A percentile compares a stretch with the other conserved stretches of the same genome.
Conservation (phyloP, 2,113 vertebrate genomes). For the Takifugu flavidus region DNA sequence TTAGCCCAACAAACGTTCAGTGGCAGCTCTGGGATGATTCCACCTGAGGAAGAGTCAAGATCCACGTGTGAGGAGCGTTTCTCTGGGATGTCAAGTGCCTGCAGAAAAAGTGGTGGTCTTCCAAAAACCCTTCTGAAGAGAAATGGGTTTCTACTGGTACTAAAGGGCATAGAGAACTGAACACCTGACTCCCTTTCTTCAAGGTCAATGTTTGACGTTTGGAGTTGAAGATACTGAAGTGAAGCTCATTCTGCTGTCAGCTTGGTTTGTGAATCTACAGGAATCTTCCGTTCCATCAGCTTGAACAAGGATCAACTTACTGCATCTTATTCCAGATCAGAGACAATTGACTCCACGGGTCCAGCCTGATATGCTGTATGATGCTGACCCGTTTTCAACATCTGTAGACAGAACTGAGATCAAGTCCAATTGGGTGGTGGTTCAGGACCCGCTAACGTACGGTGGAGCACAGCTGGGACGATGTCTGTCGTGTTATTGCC, state of each 20-base stretch:
- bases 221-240: conserved; percentile 75
- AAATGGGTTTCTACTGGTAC: conserved; percentile 78
- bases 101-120: conserved; percentile 86
- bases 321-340: conserved; percentile 73
- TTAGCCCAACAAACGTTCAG: conserved; percentile 77
- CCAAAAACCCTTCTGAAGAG: conserved; percentile 83
- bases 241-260: conserved; percentile 82
- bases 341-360: no score
- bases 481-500: no score
- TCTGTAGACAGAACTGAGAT: no score
- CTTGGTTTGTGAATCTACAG: conserved; percentile 83
- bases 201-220: neutral
- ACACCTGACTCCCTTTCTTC: neutral
- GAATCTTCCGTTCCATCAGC: conserved; percentile 82
- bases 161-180: conserved; percentile 59
- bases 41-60: conserved; percentile 81
- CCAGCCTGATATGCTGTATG: no score
- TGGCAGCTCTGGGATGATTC: conserved; percentile 66
- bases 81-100: no score
- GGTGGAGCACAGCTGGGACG: no score
- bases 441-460: no score
- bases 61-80: conserved; percentile 78
- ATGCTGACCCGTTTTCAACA: no score
- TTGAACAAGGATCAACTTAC: conserved; percentile 78
- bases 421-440: no score